A percentile compares a stretch with the other conserved stretches of the same genome.
These are phyloP conservation scores for Percopsis transmontana DNA, from an alignment of 2,113 vertebrate genomes.

Conservation along the genomic window DNA sequence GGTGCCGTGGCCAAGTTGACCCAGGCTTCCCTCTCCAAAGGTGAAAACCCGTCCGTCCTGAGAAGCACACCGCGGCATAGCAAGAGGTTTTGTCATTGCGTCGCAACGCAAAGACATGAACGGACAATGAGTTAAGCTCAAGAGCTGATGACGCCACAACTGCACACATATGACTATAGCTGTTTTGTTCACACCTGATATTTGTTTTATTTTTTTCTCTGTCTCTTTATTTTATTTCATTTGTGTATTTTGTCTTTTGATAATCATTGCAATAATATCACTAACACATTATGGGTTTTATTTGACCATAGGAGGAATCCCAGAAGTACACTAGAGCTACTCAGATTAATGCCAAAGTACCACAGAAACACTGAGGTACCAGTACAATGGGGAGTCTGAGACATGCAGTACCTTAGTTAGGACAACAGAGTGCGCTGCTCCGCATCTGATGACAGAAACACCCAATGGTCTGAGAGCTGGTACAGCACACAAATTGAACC, in stretches of 20 bases:
- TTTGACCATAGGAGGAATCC: too few species aligned
- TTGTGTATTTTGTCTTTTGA: too few species aligned
- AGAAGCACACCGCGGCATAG: conserved; percentile 5
- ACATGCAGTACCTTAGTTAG: conserved; percentile 83
- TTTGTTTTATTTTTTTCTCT: too few species aligned
- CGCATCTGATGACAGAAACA: conserved; percentile 89
- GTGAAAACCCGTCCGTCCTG: conserved; percentile 91
- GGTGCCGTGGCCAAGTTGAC: conserved; percentile 90
- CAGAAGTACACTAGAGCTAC: too few species aligned
- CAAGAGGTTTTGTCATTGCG: not conserved
- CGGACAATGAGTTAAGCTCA: too few species aligned
- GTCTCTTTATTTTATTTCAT: too few species aligned
- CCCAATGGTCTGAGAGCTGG: conserved; percentile 89
- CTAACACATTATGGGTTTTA: too few species aligned
- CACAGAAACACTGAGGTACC: not conserved
- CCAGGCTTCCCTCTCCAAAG: conserved; percentile 92
- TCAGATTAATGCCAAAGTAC: not conserved
- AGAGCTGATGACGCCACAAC: too few species aligned
- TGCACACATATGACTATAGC: too few species aligned
- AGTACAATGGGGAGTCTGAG: not conserved
- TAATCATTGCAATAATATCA: too few species aligned
- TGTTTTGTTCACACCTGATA: too few species aligned
- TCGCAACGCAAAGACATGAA: not conserved
- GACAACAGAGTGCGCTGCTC: conserved; percentile 89
- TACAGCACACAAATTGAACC: conserved; percentile 86